A percentile compares a stretch with the other conserved stretches of the same genome.
Evolutionary conservation across 2,113 vertebrate genomes (phyloP).

Genomic region (Gnathonemus longibarbis): DNA sequence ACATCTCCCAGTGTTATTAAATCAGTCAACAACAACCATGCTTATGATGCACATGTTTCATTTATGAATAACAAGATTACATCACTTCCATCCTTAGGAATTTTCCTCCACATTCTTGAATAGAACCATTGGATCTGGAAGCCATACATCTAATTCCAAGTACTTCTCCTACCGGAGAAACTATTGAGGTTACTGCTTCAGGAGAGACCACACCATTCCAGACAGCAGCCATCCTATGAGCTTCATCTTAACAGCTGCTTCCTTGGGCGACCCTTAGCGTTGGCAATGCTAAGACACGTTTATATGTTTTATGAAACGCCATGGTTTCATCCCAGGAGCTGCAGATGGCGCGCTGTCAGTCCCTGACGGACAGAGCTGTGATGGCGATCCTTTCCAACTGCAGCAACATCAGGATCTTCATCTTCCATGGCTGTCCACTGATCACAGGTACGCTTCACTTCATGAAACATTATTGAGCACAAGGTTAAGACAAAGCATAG

Average conservation of each 20-base stretch:
- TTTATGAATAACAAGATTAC: neutral
- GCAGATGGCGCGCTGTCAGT: slow-evolving; percentile 70
- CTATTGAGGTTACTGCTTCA: neutral
- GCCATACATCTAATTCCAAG: neutral
- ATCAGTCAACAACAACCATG: neutral
- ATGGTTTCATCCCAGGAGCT: slow-evolving; percentile 61
- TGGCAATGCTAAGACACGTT: neutral
- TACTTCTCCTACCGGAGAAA: neutral
- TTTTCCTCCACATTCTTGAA: neutral
- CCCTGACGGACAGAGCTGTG: slow-evolving; percentile 68
- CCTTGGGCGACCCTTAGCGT: neutral
- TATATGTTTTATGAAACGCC: too few species aligned
- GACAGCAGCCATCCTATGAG: neutral
- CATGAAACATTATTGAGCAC: neutral
- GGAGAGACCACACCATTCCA: neutral
- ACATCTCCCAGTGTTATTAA: neutral
- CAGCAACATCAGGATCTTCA: slow-evolving; percentile 67
- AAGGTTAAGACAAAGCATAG: neutral
- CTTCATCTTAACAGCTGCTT: neutral
- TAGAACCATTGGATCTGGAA: neutral
- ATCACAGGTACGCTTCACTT: slow-evolving; percentile 65
- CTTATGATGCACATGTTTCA: neutral
- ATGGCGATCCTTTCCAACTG: slow-evolving; percentile 69
- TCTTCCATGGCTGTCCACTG: slow-evolving; percentile 74
- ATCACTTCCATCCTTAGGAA: neutral